Evolutionary conservation across 2,888 invertebrate species (phyloP).

Genomic region (Slavum lentiscoides): DNA sequence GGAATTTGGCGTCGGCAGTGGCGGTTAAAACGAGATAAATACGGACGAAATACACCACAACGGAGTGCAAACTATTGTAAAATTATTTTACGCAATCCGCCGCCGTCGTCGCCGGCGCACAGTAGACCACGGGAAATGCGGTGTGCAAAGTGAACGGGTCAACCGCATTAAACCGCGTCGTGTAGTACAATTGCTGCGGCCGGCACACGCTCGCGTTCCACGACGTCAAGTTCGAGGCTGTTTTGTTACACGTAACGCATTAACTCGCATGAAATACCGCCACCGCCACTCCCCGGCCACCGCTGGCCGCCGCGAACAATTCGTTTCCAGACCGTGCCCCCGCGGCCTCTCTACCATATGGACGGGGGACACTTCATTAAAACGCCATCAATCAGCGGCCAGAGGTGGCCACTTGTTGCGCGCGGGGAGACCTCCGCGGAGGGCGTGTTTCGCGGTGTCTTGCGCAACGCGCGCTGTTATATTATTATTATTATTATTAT

Average conservation of each 20-base stretch:
- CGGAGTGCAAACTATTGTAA: too few species aligned
- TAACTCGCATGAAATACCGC: not conserved
- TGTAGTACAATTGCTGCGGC: slow-evolving; percentile 18
- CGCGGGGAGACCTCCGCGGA: slow-evolving; percentile 10
- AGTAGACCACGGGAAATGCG: slow-evolving; percentile 40
- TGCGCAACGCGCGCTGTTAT: not conserved
- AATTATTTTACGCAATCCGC: too few species aligned
- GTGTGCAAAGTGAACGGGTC: slow-evolving; percentile 50
- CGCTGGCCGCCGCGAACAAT: too few species aligned
- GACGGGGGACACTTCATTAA: slow-evolving; percentile 41
- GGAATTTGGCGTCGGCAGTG: too few species aligned
- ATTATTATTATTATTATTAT: too few species aligned
- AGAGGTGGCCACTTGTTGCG: not conserved
- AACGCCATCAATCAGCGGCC: slow-evolving; percentile 47
- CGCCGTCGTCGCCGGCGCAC: too few species aligned
- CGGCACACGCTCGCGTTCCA: not conserved
- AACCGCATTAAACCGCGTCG: slow-evolving; percentile 21
- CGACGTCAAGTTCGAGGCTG: slow-evolving; percentile 46
- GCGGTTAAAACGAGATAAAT: too few species aligned
- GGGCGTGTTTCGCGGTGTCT: slow-evolving; percentile 18
- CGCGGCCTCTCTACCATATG: too few species aligned
- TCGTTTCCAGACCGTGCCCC: too few species aligned
- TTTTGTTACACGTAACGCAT: not conserved
- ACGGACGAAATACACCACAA: too few species aligned
- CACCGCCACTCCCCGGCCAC: too few species aligned